Evolutionary conservation across 2,113 vertebrate genomes (phyloP).

Genomic region (Rhinolophus sinicus): DNA sequence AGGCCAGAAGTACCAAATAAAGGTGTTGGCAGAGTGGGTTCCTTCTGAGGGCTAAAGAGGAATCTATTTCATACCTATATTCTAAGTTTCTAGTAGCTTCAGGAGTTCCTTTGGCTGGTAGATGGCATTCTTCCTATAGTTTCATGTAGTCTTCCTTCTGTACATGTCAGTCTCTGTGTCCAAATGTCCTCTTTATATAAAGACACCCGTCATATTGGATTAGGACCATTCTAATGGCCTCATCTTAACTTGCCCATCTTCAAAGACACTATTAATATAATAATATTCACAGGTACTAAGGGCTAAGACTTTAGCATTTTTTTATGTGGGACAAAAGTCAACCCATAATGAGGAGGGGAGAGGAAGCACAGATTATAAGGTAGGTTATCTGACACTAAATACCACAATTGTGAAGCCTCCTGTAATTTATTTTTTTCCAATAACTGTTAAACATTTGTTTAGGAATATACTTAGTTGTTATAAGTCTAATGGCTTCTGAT

Average conservation of each 20-base stretch:
- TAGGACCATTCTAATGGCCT: background rate
- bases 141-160: background rate
- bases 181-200: background rate
- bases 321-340: background rate
- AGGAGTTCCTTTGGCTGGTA: background rate
- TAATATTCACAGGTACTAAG: background rate
- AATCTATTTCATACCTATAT: background rate
- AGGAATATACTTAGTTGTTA: background rate
- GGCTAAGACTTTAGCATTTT: background rate
- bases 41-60: background rate
- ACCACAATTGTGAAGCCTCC: background rate
- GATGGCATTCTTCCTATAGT: background rate
- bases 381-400: background rate
- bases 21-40: background rate
- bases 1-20: background rate
- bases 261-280: background rate
- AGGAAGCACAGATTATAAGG: background rate
- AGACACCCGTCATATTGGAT: background rate
- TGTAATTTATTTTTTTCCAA: background rate
- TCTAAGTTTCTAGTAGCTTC: background rate
- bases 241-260: background rate
- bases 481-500: conserved; percentile 3
- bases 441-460: background rate
- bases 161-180: background rate
- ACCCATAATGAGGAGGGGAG: background rate